Conservation (phyloP, 1,140 invertebrate genomes). For the Harlomillsia oculata region DNA sequence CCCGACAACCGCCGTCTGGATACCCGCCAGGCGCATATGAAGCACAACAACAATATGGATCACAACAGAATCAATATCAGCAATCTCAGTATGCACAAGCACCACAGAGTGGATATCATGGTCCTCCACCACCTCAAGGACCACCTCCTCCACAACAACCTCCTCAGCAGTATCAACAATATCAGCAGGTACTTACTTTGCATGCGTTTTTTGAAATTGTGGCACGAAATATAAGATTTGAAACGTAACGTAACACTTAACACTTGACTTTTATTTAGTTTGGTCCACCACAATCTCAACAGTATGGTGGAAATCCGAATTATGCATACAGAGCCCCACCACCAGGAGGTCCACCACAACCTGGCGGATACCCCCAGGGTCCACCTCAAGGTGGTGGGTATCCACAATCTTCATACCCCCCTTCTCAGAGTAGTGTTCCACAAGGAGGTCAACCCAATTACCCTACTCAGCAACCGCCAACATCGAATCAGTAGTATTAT, state of each 20-base stretch:
- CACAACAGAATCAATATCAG: conserved; percentile 18
- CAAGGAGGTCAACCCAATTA: conserved; percentile 10
- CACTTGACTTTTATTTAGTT: conserved; percentile 7
- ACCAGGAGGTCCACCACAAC: conserved; percentile 7
- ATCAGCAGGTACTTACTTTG: conserved; percentile 19
- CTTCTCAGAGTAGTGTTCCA: conserved; percentile 1
- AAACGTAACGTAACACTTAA: neutral
- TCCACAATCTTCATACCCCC: conserved; percentile 14
- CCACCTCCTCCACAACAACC: conserved; percentile 20
- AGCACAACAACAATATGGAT: conserved; percentile 19
- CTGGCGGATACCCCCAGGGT: conserved; percentile 22
- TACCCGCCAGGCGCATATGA: conserved; percentile 16
- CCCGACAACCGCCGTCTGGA: conserved; percentile 7
- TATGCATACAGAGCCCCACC: conserved; percentile 24
- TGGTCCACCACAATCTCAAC: conserved; percentile 24
- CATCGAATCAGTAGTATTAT: neutral
- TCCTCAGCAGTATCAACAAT: conserved; percentile 27
- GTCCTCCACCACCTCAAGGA: conserved; percentile 8
- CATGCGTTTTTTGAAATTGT: no score
- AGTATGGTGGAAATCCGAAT: conserved; percentile 19
- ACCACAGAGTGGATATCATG: conserved; percentile 17
- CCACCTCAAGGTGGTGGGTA: conserved; percentile 11
- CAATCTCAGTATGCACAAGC: conserved; percentile 23
- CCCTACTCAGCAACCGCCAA: conserved; percentile 13
- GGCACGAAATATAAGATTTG: no score